Base-by-base conservation (phyloP, 2,113 vertebrate genomes). In the Malaclemys terrapin region DNA sequence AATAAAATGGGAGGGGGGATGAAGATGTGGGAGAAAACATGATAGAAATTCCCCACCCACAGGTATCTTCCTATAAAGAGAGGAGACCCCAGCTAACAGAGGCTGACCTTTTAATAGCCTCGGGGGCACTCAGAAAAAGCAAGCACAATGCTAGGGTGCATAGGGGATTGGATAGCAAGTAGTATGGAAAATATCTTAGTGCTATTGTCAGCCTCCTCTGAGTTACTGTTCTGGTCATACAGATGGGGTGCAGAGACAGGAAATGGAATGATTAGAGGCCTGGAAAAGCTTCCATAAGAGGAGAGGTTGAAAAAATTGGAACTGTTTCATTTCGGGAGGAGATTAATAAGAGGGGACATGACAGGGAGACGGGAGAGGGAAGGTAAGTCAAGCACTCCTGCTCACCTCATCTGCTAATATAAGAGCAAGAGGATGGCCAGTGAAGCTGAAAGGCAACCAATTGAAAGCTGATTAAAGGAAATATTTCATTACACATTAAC, bases 261-360 rank as follows among this genome's bases (percentile, higher is more conserved):
- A 45, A 25, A 78, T 5, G 22, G 75, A 25, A 76, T 76, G 72
- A 76, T 76, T 10, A 25, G 75, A 78, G 42, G 42, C 75, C 75
- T 78, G 22, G 22, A 16, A 78, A 78, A 45, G 11, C 45, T 45
- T 78, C 75, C 22, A 29, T 2, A 87, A 13, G 20, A 6, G 2
- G 42, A 35, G 19, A 22, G 27, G 8, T 19, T 19, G 52, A 62
- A 5, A 47, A 35, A 86, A 49, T 0, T 0, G 27, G 57, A 38
- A 38, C 19, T 72, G 65, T 72, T 72, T 72, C 19, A 72, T 72
- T 38, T 72, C 19, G 9, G 38, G 65, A 22, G 6, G 29, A 35
- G 35, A n/a, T 38, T 19, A 19, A 20, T 38, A 72, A 22, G n/a
- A 38, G 17, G 19, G 65, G 65, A 38, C 5, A 3, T 72, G 65